Evolutionary conservation across 2,113 vertebrate genomes (phyloP).

Genomic region (Boleophthalmus pectinirostris): DNA sequence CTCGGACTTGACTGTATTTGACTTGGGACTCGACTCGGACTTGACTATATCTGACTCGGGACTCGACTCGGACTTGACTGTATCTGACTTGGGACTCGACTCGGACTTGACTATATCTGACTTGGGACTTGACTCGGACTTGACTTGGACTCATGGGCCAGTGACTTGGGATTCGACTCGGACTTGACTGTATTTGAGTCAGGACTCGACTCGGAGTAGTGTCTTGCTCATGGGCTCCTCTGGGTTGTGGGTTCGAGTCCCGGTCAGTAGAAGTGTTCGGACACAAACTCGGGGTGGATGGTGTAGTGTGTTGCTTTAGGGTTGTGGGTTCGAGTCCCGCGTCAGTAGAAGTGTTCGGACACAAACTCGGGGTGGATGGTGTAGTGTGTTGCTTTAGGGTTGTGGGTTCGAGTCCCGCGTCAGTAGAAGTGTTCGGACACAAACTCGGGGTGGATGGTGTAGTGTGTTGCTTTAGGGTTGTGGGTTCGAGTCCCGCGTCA

Average conservation of each 20-base stretch:
- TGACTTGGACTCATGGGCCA: too few relatives aligned
- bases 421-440: conserved; percentile 65
- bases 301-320: conserved; percentile 54
- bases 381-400: conserved; percentile 49
- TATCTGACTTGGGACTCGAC: too few relatives aligned
- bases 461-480: conserved; percentile 37
- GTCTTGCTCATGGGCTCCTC: too few relatives aligned
- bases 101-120: too few relatives aligned
- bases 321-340: neutral
- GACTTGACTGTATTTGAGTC: too few relatives aligned
- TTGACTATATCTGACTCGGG: too few relatives aligned
- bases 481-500: neutral
- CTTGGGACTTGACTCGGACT: too few relatives aligned
- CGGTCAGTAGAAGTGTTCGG: conserved; percentile 54
- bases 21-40: too few relatives aligned
- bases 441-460: conserved; percentile 79
- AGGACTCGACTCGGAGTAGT: too few relatives aligned
- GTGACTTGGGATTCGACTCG: too few relatives aligned
- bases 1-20: too few relatives aligned
- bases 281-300: conserved; percentile 79
- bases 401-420: neutral
- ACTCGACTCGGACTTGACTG: too few relatives aligned
- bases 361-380: conserved; percentile 79
- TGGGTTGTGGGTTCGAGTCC: neutral
- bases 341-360: conserved; percentile 61